These are phyloP conservation scores for Amphiura filiformis DNA, from an alignment of 35 echinoderm and acorn worm genomes.

Conservation along the genomic window DNA sequence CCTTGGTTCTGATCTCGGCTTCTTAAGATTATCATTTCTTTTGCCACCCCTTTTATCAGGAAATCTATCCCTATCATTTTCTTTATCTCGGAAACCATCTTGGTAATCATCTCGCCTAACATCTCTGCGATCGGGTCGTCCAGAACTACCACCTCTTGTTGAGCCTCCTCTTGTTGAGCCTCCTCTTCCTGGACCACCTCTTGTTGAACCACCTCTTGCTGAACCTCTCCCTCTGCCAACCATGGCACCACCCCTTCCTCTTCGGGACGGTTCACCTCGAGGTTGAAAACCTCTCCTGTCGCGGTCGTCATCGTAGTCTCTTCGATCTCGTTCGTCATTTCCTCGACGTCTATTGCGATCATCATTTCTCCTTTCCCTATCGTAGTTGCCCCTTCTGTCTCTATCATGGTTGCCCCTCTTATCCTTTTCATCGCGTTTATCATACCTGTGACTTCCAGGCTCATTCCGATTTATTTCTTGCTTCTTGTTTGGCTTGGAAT, in stretches of 20 bases:
- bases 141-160: neutral
- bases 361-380: neutral
- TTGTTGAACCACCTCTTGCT: constrained; percentile 45
- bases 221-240: constrained; percentile 35
- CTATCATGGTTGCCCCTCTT: constrained; percentile 9
- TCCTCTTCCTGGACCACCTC: constrained; percentile 22
- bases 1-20: constrained; percentile 28
- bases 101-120: constrained; percentile 20
- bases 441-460: neutral
- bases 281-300: constrained; percentile 49
- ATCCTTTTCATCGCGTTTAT: constrained; percentile 21
- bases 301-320: neutral
- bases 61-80: neutral
- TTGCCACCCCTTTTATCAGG: constrained; percentile 22
- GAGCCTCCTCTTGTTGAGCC: neutral
- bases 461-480: constrained; percentile 1
- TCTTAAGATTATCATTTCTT: constrained; percentile 5
- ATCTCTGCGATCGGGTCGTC: constrained; percentile 14
- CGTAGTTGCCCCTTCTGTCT: neutral
- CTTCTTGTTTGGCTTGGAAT: neutral
- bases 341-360: neutral
- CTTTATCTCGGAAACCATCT: neutral
- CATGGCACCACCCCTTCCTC: constrained; percentile 60
- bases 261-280: constrained; percentile 80
- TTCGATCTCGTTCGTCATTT: constrained; percentile 17